Conservation (phyloP, 2,888 invertebrate genomes). For the Clistopyga incitator region DNA sequence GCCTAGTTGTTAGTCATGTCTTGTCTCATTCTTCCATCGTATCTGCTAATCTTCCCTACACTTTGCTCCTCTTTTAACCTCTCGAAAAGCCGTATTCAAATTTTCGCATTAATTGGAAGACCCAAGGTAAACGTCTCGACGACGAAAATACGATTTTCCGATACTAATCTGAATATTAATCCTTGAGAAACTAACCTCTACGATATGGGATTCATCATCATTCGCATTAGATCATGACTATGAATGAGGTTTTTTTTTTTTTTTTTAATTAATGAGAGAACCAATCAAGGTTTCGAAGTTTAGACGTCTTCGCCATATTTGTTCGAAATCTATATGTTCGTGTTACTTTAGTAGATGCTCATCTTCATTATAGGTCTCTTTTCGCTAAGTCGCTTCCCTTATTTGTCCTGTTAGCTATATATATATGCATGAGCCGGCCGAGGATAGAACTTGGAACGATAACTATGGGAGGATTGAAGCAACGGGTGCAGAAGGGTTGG, state of each 20-base stretch:
- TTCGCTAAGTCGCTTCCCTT: slow-evolving; percentile 31
- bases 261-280: too few species aligned
- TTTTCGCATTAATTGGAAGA: slow-evolving; percentile 39
- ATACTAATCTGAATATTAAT: too few species aligned
- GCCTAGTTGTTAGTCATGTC: slow-evolving; percentile 55
- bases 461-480: slow-evolving; percentile 36
- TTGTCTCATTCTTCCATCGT: slow-evolving; percentile 47
- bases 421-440: slow-evolving; percentile 20
- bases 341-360: slow-evolving; percentile 23
- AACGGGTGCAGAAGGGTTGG: slow-evolving; percentile 33
- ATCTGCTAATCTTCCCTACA: slow-evolving; percentile 9
- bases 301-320: slow-evolving; percentile 36
- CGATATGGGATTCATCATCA: too few species aligned
- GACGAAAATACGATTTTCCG: too few species aligned
- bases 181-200: too few species aligned
- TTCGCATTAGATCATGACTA: too few species aligned
- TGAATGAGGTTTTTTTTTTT: too few species aligned
- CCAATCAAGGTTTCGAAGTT: not conserved
- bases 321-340: slow-evolving; percentile 1
- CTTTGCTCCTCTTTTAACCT: slow-evolving; percentile 15
- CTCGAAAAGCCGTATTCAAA: not conserved
- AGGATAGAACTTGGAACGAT: slow-evolving; percentile 42
- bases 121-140: not conserved
- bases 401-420: slow-evolving; percentile 37
- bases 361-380: not conserved